Base-by-base conservation (phyloP, 2,113 vertebrate genomes). In the Mormoops blainvillei region DNA sequence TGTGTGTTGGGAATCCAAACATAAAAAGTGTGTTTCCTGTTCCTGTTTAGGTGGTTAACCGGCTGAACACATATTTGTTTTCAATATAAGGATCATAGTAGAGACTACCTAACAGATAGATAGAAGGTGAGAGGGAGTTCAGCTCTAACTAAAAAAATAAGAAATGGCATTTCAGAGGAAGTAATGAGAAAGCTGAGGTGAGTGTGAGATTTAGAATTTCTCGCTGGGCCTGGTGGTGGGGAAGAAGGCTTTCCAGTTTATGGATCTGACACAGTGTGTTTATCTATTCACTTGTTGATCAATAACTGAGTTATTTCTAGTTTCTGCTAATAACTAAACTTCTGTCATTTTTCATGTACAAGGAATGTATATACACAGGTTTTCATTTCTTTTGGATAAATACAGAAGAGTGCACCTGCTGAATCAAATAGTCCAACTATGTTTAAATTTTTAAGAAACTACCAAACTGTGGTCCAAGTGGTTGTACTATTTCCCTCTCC, bases 301-400 rank as follows among this genome's bases (percentile, higher is more conserved):
- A 26, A 22, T 19, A 33, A 48, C 78, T 77, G 16, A 73, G 24
- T 91, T 84, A 61, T 36, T 76, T 76, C 31, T 61, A 70, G 20
- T 56, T 94, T 67, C 15, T 18, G 10, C 2, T 58, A 65, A 24
- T 58, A 77, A 43, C 61, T 63, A 41, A 84, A 73, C 41, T 19
- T 80, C 67, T 65, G 33, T 67, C 45, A 43, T 43, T 36, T 50
- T 56, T 67, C 1, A 78, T 28, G 19, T 31, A 58, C 0, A 89
- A 38, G 2, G 87, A 56, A 81, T 61, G 7, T 24, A 50, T 76
- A 33, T 22, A 67, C 7, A 56, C 24, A 43, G 54, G 36, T 2
- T 87, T 94, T 89, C 26, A 80, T 67, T 80, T 80, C 12, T 85
- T 31, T 88, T 33, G 24, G 31, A 2, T 43, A 78, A 93, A 43